Evolutionary conservation across 2,888 invertebrate genomes (phyloP), one percentile per base, ranked within the genome.

Genomic region (Lycophotia porphyrea): DNA sequence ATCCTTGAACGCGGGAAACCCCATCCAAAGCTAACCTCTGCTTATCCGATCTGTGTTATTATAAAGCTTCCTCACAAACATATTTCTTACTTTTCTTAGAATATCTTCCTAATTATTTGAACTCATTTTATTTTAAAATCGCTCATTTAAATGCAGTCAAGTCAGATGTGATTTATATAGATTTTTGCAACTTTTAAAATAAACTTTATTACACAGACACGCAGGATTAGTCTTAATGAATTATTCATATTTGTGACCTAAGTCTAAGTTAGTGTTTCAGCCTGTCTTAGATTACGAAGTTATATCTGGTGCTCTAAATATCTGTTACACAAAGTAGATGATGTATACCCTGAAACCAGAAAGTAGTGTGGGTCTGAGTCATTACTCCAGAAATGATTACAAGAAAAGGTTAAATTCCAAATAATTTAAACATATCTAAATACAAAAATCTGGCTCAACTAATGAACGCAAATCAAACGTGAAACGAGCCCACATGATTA

Each of bases 171-270:
- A 24, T 39, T 36, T 31, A 36, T n/a, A 60, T 42, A 49, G 31
- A 64, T 74, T 58, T 21, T 71, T 36, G 39, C 24, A 61, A 69
- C 31, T 84, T 70, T 78, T 77, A 15, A 69, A 18, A 69, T 21
- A 64, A 75, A 68, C 65, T 76, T 88, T 85, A 88, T 88, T 21
- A 72, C 80, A 85, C 82, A 74, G 81, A 84, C 73, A 82, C 81
- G 84, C 85, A 85, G n/a, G n/a, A 88, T 89, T 88, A 88, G 88
- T 86, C 73, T 76, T 83, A 71, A 81, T 87, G 80, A 87, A 87
- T 88, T 74, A 90, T 90, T 88, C 81, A 91, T 89, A 71, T 31
- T 49, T 68, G 60, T 69, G 44, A 49, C 60, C 69, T 55, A 61
- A 70, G 61, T 75, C 69, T 55, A 61, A 70, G 61, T 75, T 31